phyloP scores from a whole-genome alignment of 1,140 invertebrate species.

The Eupristina koningsbergeri region DNA sequence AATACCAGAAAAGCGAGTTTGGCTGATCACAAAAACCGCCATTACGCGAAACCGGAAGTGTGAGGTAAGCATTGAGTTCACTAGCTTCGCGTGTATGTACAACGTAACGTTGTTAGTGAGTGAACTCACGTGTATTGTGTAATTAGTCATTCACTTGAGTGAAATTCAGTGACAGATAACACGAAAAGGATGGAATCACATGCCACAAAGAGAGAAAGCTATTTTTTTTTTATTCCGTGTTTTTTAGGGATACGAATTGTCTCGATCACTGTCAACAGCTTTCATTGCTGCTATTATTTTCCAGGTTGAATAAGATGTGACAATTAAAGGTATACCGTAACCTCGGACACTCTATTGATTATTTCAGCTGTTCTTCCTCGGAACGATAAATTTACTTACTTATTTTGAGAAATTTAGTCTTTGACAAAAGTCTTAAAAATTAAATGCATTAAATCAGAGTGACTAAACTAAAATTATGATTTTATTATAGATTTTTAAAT shows the following conservation, averaged over 20 bases:
- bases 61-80: not conserved
- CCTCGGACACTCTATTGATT: not conserved
- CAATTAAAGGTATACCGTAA: not conserved
- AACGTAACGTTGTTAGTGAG: too few relatives aligned
- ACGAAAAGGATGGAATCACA: not conserved
- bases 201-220: not conserved
- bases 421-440: too few relatives aligned
- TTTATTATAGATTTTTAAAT: too few relatives aligned
- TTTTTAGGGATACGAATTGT: not conserved
- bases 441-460: too few relatives aligned
- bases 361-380: not conserved
- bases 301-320: not conserved
- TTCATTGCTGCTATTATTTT: not conserved
- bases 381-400: too few relatives aligned
- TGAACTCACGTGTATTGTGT: not conserved
- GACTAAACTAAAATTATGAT: too few relatives aligned
- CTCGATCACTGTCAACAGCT: not conserved
- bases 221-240: not conserved
- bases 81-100: not conserved
- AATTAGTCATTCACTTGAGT: conserved; percentile 10
- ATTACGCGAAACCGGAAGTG: not conserved
- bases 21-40: not conserved
- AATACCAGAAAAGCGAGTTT: not conserved
- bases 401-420: too few relatives aligned
- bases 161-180: not conserved